Base-by-base conservation (phyloP, 2,113 vertebrate species). In the Psittacus erithacus region DNA sequence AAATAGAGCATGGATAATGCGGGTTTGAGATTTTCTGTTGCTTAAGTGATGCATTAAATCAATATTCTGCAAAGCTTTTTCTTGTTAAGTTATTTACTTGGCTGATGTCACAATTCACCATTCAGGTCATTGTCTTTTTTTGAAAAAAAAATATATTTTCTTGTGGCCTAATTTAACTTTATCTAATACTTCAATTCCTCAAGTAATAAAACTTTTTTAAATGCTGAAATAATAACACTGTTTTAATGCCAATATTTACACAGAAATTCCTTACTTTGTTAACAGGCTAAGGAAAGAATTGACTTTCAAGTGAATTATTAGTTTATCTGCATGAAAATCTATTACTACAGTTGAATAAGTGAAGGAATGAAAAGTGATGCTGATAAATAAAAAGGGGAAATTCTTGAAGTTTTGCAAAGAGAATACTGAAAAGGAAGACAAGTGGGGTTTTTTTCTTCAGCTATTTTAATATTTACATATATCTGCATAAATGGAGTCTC, bases 1-100 rank as follows among this genome's bases (percentile, higher is more conserved):
- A 99, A 99, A 98, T 98, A 99, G 99, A 99, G 99, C 99, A 97
- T 98, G 97, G 94, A 98, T 99, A 99, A 99, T 99, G 97, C 62
- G 97, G 96, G 97, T 98, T 89, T 97, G 97, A 97, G 98, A 98
- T 98, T 98, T 98, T 98, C 98, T 98, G 97, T 97, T 98, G 98
- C 98, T 97, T 98, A 98, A 98, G 97, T 97, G 98, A 98, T 97
- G 98, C 98, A 98, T 99, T 99, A 99, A 99, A 99, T 99, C 98
- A 98, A 99, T 99, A 99, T 98, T 98, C 98, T 97, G 97, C 98
- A 98, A 98, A 98, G 98, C 98, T 98, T 98, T 99, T 98, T 96
- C 98, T 98, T 98, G 98, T 99, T 98, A 98, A 98, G 97, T 98
- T 98, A 97, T 99, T 98, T 98, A 99, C 98, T 98, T 98, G 98